phyloP scores from a whole-genome alignment of 2,797 vertebrate species.

The Cichlasoma orientale region DNA sequence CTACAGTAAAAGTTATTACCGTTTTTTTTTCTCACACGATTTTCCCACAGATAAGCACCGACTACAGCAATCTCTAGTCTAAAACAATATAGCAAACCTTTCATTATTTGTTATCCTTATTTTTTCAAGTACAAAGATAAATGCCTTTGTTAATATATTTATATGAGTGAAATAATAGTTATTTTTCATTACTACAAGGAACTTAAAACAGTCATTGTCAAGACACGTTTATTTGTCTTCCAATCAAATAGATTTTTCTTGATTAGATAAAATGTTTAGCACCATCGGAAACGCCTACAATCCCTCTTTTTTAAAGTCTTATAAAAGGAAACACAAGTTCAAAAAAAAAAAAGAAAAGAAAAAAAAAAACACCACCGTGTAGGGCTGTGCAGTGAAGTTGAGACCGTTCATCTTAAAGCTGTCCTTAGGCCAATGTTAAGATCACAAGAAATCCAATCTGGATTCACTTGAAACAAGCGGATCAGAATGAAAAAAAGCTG shows the following conservation, averaged over 20 bases:
- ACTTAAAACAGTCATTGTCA: conserved; percentile 95
- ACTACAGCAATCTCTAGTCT: conserved; percentile 99
- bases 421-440: conserved; percentile 67
- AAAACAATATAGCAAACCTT: conserved; percentile 97
- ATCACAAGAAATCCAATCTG: conserved; percentile 69
- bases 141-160: conserved; percentile 97
- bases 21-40: conserved; percentile 88
- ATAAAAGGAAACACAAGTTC: conserved; percentile 68
- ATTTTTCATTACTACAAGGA: conserved; percentile 89
- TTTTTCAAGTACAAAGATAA: conserved; percentile 99
- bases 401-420: conserved; percentile 79
- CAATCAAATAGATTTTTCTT: conserved; percentile 93
- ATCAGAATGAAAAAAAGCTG: conserved; percentile 41
- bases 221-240: conserved; percentile 93
- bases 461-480: conserved; percentile 73
- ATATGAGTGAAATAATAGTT: conserved; percentile 96
- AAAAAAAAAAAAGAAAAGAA: not conserved
- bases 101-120: conserved; percentile 83
- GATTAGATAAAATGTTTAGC: conserved; percentile 98
- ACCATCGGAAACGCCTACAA: conserved; percentile 94
- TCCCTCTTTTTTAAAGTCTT: conserved; percentile 83
- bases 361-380: conserved; percentile 71
- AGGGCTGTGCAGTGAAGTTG: conserved; percentile 89
- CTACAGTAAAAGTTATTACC: conserved; percentile 89
- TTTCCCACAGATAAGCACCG: conserved; percentile 97